Evolutionary conservation across 30 jellyfish, hydroid and myxozoan genomes (phyloP).

Genomic region (Rhopilema esculentum): DNA sequence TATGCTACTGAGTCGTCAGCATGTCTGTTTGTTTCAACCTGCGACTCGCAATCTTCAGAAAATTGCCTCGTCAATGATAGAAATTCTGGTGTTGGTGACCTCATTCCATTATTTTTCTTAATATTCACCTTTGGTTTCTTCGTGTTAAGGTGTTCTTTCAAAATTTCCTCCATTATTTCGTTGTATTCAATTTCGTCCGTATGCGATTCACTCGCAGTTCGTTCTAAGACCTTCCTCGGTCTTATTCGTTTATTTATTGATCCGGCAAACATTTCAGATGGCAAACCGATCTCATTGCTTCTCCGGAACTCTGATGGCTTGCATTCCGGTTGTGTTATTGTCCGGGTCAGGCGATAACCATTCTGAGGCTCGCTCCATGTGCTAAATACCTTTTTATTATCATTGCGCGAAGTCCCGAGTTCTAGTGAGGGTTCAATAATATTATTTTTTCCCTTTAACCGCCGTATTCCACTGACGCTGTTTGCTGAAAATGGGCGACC

Average conservation of each 20-base stretch:
- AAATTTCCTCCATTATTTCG: slow-evolving; percentile 68
- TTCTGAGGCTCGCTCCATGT: slow-evolving; percentile 36
- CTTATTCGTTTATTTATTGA: slow-evolving; percentile 6
- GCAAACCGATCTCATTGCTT: slow-evolving; percentile 59
- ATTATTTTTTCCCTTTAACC: slow-evolving; percentile 6
- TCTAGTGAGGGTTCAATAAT: slow-evolving; percentile 10
- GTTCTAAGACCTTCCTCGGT: slow-evolving; percentile 51
- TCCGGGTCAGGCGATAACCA: slow-evolving; percentile 17
- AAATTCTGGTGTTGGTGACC: slow-evolving; percentile 74
- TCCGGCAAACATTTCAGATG: slow-evolving; percentile 72
- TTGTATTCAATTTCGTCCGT: slow-evolving; percentile 71
- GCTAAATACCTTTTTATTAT: not conserved
- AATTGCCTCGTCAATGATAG: slow-evolving; percentile 53
- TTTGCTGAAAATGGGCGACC: slow-evolving; percentile 60
- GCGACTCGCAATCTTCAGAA: slow-evolving; percentile 46
- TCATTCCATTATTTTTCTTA: not conserved
- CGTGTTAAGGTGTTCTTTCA: slow-evolving; percentile 45
- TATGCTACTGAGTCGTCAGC: slow-evolving; percentile 19
- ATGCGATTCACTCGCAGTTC: slow-evolving; percentile 75
- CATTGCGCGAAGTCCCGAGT: not conserved
- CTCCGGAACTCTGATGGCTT: slow-evolving; percentile 3
- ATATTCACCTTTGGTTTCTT: not conserved
- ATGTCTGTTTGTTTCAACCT: slow-evolving; percentile 16
- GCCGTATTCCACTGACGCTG: slow-evolving; percentile 32
- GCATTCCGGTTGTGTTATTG: slow-evolving; percentile 27